phyloP scores from a whole-genome alignment of 2,797 vertebrate species.

The Microctenopoma steveboyesi region DNA sequence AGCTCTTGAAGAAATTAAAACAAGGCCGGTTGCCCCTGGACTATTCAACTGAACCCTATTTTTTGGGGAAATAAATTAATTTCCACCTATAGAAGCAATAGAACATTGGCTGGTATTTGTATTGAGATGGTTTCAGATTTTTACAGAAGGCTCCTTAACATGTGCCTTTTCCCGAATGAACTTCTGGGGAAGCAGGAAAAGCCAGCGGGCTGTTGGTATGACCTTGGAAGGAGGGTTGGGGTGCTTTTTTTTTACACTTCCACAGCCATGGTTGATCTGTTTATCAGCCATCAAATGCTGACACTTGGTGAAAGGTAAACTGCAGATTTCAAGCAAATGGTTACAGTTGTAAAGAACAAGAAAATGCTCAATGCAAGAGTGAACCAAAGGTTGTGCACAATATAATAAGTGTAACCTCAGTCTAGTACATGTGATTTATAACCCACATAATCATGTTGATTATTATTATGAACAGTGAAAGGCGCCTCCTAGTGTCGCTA shows the following conservation, averaged over 20 bases:
- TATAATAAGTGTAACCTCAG: not conserved
- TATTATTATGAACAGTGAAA: no score
- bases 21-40: no score
- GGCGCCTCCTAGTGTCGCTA: no score
- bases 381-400: not conserved
- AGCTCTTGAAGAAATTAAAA: no score
- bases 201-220: constrained; percentile 48
- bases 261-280: not conserved
- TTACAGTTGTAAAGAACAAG: constrained; percentile 10
- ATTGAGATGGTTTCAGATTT: constrained; percentile 32
- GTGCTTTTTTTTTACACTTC: constrained; percentile 1
- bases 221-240: constrained; percentile 38
- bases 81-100: not conserved
- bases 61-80: constrained; percentile 6
- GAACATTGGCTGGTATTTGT: constrained; percentile 16
- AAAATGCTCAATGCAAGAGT: not conserved
- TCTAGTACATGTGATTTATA: not conserved
- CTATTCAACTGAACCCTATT: no score
- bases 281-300: not conserved
- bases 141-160: constrained; percentile 73
- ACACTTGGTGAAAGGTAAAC: constrained; percentile 21
- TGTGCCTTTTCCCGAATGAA: constrained; percentile 54
- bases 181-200: constrained; percentile 57
- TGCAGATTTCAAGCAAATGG: not conserved
- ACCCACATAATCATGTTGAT: not conserved